These are phyloP conservation scores for Ariopsis seemanni DNA, from an alignment of 2,113 vertebrate species.

Conservation along the genomic window DNA sequence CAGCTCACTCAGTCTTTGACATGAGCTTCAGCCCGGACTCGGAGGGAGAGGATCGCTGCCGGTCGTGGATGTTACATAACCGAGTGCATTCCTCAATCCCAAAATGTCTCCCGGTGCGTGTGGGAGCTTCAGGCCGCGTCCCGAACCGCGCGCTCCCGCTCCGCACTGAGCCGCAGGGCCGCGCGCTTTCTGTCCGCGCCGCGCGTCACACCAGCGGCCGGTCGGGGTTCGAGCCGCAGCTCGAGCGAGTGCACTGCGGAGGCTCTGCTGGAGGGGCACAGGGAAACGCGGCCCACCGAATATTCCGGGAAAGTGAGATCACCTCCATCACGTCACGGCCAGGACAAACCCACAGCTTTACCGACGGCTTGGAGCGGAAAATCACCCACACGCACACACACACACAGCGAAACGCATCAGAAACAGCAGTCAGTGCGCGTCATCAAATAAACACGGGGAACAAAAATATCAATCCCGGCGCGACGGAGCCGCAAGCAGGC, in stretches of 20 bases:
- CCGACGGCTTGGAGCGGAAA: background rate
- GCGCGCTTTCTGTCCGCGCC: too few relatives aligned
- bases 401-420: too few relatives aligned
- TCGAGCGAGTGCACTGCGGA: too few relatives aligned
- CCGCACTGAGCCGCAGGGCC: too few relatives aligned
- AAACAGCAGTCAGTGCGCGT: accelerated
- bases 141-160: background rate
- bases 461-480: too few relatives aligned
- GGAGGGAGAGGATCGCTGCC: background rate
- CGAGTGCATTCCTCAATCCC: background rate
- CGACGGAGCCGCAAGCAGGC: background rate
- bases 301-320: constrained; percentile 10
- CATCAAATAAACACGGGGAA: too few relatives aligned
- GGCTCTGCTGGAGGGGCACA: background rate
- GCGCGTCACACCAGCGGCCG: too few relatives aligned
- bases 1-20: background rate
- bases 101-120: constrained; percentile 5
- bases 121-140: background rate
- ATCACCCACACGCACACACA: too few relatives aligned
- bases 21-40: too few relatives aligned
- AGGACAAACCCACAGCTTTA: background rate
- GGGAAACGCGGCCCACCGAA: background rate
- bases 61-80: background rate
- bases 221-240: background rate
- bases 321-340: background rate